These are phyloP conservation scores for Saccopteryx leptura DNA, from an alignment of 2,113 vertebrate species.

Conservation along the genomic window DNA sequence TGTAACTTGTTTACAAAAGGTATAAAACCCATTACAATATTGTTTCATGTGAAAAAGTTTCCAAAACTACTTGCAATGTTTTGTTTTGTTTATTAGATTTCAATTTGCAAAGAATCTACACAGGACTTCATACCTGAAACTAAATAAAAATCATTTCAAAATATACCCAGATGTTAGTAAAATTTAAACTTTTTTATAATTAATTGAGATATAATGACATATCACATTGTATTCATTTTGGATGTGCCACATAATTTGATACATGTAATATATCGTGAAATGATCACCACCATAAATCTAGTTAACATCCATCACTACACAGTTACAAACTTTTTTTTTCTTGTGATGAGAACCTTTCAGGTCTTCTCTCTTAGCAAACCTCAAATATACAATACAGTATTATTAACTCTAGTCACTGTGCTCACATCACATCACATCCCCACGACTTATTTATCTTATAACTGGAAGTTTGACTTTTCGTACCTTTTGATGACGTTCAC, in stretches of 20 bases:
- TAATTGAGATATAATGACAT: background rate
- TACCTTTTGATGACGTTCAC: background rate
- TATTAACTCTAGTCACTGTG: background rate
- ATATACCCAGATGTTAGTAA: background rate
- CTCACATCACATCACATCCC: fast-evolving
- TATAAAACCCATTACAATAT: background rate
- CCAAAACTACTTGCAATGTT: background rate
- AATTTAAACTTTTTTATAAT: background rate
- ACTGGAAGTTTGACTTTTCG: background rate
- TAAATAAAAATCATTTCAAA: slow-evolving; percentile 11
- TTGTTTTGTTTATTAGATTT: slow-evolving; percentile 3
- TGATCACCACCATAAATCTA: background rate
- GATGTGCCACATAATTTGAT: background rate
- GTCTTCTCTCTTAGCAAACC: background rate
- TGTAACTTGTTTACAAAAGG: background rate
- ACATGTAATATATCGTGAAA: background rate
- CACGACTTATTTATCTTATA: background rate
- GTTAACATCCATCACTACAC: background rate
- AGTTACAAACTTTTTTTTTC: background rate
- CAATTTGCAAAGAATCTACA: slow-evolving; percentile 12
- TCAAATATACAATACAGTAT: background rate
- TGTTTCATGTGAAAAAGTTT: slow-evolving; percentile 25
- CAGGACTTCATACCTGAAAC: background rate
- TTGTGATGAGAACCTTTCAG: background rate
- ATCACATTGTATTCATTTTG: background rate